A percentile compares a stretch with the other conserved stretches of the same genome.
Conservation (phyloP, 2,797 vertebrate genomes). For the Thamnophis elegans region DNA sequence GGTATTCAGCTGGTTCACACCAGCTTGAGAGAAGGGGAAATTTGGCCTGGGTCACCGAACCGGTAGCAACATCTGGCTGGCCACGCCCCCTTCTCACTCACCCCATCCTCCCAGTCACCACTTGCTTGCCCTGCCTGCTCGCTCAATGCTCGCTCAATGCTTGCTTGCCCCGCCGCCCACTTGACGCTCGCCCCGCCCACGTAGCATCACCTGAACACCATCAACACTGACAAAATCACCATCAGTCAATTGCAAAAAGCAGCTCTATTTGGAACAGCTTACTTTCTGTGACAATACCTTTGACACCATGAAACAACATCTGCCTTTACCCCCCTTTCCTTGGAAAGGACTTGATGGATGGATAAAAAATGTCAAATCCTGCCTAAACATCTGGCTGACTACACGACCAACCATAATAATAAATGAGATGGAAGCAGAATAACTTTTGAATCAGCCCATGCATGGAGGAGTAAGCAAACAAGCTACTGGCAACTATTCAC, state of each 20-base stretch:
- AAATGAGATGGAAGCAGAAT: neutral
- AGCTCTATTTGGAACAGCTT: neutral
- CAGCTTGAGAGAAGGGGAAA: too few relatives aligned
- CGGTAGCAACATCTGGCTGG: too few relatives aligned
- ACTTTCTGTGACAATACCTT: neutral
- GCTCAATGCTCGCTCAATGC: too few relatives aligned
- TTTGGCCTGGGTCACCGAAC: too few relatives aligned
- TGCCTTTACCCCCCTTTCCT: neutral
- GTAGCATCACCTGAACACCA: neutral
- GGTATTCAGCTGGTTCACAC: too few relatives aligned
- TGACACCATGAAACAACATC: neutral
- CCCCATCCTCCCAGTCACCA: too few relatives aligned
- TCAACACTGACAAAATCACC: neutral
- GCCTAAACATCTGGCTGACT: neutral
- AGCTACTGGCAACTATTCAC: constrained; percentile 35
- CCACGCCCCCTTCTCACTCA: too few relatives aligned
- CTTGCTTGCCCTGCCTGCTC: too few relatives aligned
- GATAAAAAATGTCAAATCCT: neutral
- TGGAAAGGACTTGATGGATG: neutral
- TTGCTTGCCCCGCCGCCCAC: too few relatives aligned
- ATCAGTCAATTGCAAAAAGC: neutral
- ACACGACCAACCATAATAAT: neutral
- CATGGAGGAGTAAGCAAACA: constrained; percentile 23
- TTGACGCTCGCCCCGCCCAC: too few relatives aligned
- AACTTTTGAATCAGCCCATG: constrained; percentile 8